These are phyloP conservation scores for Mandrillus leucophaeus DNA, from an alignment of 2,113 vertebrate species.

Conservation along the genomic window DNA sequence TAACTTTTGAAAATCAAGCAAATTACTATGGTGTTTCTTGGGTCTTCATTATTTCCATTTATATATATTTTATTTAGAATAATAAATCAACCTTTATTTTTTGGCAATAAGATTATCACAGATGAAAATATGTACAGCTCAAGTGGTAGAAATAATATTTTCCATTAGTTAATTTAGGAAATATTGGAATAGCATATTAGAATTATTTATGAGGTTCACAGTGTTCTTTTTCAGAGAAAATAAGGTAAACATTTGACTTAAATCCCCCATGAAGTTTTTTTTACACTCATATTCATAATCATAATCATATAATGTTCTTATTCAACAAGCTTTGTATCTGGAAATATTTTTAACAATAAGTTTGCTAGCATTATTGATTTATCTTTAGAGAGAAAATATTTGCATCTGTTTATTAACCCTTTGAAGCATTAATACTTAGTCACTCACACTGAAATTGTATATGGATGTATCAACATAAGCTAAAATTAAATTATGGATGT, in stretches of 20 bases:
- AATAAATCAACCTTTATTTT: background rate
- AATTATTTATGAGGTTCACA: conserved; percentile 33
- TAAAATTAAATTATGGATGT: background rate
- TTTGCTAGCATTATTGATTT: conserved; percentile 40
- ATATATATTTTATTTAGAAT: background rate
- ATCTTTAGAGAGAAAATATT: conserved; percentile 18
- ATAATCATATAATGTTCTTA: background rate
- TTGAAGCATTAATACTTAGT: background rate
- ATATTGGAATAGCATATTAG: conserved; percentile 15
- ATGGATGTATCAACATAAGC: background rate
- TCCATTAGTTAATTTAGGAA: conserved; percentile 30
- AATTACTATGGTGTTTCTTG: background rate
- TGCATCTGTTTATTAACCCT: background rate
- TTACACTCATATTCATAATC: background rate
- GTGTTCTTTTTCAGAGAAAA: conserved; percentile 28
- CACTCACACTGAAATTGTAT: background rate
- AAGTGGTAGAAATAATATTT: background rate
- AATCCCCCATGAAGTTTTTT: background rate
- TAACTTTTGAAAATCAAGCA: background rate
- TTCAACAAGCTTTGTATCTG: background rate
- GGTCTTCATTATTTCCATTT: background rate
- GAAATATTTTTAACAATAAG: conserved; percentile 43
- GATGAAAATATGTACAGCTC: conserved; percentile 2
- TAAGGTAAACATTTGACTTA: background rate
- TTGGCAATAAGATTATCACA: background rate